These are phyloP conservation scores for Liparis tanakae DNA, from an alignment of 2,797 vertebrate genomes.

Conservation along the genomic window DNA sequence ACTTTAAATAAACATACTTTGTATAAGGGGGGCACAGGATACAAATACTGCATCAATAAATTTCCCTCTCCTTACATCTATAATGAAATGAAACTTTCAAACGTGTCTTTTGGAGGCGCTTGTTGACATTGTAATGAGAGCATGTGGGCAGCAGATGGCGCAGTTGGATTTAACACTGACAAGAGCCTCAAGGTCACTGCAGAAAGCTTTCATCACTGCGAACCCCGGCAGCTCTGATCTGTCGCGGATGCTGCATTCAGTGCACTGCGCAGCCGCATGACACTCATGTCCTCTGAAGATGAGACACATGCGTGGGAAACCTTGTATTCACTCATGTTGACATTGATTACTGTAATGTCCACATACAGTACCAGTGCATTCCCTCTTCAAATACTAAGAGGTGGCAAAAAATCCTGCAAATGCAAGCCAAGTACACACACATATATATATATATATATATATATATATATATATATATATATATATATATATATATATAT, in stretches of 20 bases:
- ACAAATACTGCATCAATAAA: slow-evolving; percentile 2
- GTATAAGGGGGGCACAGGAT: neutral
- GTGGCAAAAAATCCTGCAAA: neutral
- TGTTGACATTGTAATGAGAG: slow-evolving; percentile 17
- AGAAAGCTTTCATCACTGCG: slow-evolving; percentile 45
- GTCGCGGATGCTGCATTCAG: slow-evolving; percentile 43
- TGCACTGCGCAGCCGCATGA: slow-evolving; percentile 54
- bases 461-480: too few species aligned
- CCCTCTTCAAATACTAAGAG: neutral
- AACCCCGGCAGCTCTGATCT: slow-evolving; percentile 17
- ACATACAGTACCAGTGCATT: neutral
- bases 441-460: too few species aligned
- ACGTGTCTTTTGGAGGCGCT: neutral
- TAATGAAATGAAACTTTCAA: neutral
- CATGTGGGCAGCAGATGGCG: slow-evolving; percentile 69
- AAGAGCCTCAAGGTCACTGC: slow-evolving; percentile 77
- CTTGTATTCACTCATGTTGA: slow-evolving; percentile 6
- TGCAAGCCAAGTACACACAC: neutral
- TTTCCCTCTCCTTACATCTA: neutral
- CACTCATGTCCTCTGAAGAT: neutral
- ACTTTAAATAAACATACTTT: neutral
- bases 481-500: too few species aligned
- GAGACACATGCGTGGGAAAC: slow-evolving; percentile 21
- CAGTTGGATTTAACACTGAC: slow-evolving; percentile 34
- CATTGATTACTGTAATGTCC: slow-evolving; percentile 13